phyloP scores from a whole-genome alignment of 2,797 vertebrate genomes.

The Gadopsis marmoratus region DNA sequence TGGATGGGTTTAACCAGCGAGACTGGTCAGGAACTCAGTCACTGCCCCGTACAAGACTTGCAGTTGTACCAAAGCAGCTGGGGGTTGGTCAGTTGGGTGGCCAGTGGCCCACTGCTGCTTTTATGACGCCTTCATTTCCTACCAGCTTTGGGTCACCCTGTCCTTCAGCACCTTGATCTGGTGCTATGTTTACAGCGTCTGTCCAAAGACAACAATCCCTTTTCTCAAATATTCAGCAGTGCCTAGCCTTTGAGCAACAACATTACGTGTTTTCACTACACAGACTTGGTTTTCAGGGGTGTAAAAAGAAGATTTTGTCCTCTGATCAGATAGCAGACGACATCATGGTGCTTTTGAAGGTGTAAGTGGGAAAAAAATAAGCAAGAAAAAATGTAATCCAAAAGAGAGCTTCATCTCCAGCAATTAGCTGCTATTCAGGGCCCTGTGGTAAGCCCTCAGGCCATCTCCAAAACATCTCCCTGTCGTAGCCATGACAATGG shows the following conservation, averaged over 20 bases:
- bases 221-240: constrained; percentile 53
- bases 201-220: constrained; percentile 69
- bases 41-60: constrained; percentile 42
- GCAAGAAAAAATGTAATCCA: constrained; percentile 37
- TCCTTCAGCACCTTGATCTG: constrained; percentile 72
- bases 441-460: constrained; percentile 45
- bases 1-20: constrained; percentile 49
- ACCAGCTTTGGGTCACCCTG: constrained; percentile 60
- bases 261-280: constrained; percentile 44
- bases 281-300: constrained; percentile 45
- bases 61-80: constrained; percentile 38
- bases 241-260: constrained; percentile 28
- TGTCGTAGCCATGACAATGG: constrained; percentile 58
- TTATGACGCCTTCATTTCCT: constrained; percentile 69
- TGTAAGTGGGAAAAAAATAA: constrained; percentile 56
- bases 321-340: constrained; percentile 66
- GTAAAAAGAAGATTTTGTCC: constrained; percentile 43
- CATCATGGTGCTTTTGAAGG: constrained; percentile 72
- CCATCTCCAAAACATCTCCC: constrained; percentile 73
- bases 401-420: constrained; percentile 55
- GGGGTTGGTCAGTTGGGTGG: constrained; percentile 39
- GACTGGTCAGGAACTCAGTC: constrained; percentile 42
- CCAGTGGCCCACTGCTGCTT: constrained; percentile 39
- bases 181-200: constrained; percentile 66
- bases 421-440: constrained; percentile 79